Base-by-base conservation (phyloP, 1,140 invertebrate genomes). In the Brachionus sp. region DNA sequence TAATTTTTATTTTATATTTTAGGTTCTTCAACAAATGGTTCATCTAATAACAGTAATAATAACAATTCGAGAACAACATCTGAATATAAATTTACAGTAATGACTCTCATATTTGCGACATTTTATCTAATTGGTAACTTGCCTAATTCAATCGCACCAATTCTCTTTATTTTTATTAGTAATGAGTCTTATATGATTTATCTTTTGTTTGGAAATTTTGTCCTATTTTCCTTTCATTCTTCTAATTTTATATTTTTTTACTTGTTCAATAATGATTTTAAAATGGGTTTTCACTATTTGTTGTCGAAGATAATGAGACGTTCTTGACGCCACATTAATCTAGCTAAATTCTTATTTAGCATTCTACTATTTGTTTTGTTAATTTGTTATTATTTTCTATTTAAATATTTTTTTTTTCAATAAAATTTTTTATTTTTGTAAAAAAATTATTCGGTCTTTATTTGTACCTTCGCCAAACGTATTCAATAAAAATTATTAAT, bases 121-220 rank as follows among this genome's bases (percentile, higher is more conserved):
- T 80, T 62, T 42, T 80, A 80, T 62, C 25, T 80, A 35, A 57
- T 80, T 42, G 77, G 77, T 10, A 80, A 80, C 19, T 19, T 80
- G 33, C 77, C 77, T 2, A 80, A 80, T 80, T 80, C 77, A 66
- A 3, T 80, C 5, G 50, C 77, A 19, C 77, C 77, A 0, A 80
- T 80, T 16, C 9, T 80, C 3, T 80, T 80, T 62, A 62, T 66
- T 23, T 62, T 80, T 13, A 13, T 80, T 4, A 62, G 37, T 19
- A 44, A 25, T 80, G 35, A 62, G 3, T 16, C 33, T 0, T 80
- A 80, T 25, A 66, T 25, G 35, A 44, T 80, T 66, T 80, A 80
- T 80, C 39, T 80, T 19, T 62, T 80, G 16, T 80, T 80, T 23
- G 46, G 77, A 9, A 80, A 80, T 66, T 80, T 80, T 39, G 39